phyloP scores from a whole-genome alignment of 1,140 invertebrate genomes.

The Babylonia areolata region DNA sequence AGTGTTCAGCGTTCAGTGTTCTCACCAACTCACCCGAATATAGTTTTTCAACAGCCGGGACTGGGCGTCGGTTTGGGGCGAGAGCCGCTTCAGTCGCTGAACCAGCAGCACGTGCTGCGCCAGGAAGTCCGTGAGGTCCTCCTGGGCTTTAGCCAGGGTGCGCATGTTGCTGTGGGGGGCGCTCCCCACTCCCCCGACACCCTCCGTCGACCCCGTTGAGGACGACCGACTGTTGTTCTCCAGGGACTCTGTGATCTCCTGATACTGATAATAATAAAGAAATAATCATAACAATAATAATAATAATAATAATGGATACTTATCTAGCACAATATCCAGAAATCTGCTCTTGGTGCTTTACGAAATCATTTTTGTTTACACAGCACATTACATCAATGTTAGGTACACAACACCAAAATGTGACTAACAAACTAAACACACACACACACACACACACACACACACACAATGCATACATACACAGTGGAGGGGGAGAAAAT shows the following conservation, averaged over 20 bases:
- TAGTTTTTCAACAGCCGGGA: constrained; percentile 58
- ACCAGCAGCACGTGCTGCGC: constrained; percentile 55
- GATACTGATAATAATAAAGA: constrained; percentile 57
- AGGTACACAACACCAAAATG: no score
- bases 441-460: no score
- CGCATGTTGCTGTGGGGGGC: constrained; percentile 58
- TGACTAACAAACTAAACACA: no score
- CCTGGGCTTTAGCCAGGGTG: constrained; percentile 62
- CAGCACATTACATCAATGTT: no score
- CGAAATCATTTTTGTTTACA: no score
- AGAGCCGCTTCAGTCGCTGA: constrained; percentile 58
- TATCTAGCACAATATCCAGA: no score
- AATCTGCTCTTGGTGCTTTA: no score
- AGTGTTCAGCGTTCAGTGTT: no score
- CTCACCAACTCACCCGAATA: constrained; percentile 56
- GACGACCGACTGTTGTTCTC: constrained; percentile 53
- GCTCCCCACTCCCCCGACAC: neutral
- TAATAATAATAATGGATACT: no score
- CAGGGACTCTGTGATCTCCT: constrained; percentile 60
- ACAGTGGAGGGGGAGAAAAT: no score
- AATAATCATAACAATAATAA: no score
- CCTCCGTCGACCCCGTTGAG: neutral
- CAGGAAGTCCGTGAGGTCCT: constrained; percentile 66
- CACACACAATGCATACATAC: no score
- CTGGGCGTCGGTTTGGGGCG: constrained; percentile 57